Base-by-base conservation (phyloP, 1,140 invertebrate species). In the Orussus abietinus region DNA sequence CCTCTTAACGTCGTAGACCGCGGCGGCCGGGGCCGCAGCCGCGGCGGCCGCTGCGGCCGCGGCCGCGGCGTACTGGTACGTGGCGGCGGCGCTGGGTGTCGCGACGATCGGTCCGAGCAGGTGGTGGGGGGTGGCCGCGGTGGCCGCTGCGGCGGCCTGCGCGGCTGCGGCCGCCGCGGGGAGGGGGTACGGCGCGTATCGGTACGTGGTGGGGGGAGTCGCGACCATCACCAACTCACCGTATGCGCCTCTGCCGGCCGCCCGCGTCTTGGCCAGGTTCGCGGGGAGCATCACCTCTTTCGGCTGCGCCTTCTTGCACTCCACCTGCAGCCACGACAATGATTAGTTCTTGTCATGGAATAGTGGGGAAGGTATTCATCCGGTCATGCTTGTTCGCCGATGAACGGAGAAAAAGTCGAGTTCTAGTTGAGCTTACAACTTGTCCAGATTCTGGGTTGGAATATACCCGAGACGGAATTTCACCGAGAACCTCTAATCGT, bases 271-370 rank as follows among this genome's bases (percentile, higher is more conserved):
- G 59, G 90, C 90, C 77, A 92, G 75, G 73, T 92, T 93, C 45
- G 90, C 86, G 57, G 92, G 92, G 68, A 96, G 83, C 94, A 98
- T 98, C 59, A 98, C 94, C 81, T 98, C 95, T 81, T 98, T 98
- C 41, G 95, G 95, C 75, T 98, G 95, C 67, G 95, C 95, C 78
- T 98, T 97, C 84, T 98, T 98, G 80, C 94, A 97, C 80, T 98
- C 94, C 75, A 98, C 94, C 94, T 98, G 79, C 17, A 76, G 83
- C 67, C n/a, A n/a, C n/a, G n/a, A n/a, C n/a, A n/a, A n/a, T n/a
- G n/a, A n/a, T n/a, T n/a, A n/a, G n/a, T n/a, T n/a, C n/a, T n/a
- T n/a, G n/a, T n/a, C n/a, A n/a, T n/a, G n/a, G n/a, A n/a, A n/a
- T n/a, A n/a, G n/a, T n/a, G n/a, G n/a, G n/a, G n/a, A n/a, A n/a